Conservation (phyloP, 2,113 vertebrate genomes). For the Orycteropus afer region DNA sequence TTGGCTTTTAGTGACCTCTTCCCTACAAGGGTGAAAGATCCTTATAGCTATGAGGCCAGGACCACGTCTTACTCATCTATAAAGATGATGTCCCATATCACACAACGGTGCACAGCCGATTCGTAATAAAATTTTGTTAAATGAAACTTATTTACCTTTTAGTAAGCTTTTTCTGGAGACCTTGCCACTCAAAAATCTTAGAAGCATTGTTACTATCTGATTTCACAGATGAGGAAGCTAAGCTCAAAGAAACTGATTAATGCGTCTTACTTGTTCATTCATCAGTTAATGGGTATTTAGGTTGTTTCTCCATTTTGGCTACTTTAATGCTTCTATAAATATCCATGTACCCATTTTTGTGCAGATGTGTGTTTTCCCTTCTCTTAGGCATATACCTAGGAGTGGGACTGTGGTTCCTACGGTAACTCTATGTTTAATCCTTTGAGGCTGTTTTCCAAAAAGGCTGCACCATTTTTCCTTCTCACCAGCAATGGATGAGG, state of each 20-base stretch:
- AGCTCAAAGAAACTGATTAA: neutral
- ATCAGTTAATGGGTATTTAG: neutral
- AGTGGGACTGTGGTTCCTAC: accelerated
- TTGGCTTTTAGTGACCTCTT: neutral
- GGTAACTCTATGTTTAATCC: neutral
- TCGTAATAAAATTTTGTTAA: neutral
- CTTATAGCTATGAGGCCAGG: neutral
- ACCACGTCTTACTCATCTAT: neutral
- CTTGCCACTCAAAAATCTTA: neutral
- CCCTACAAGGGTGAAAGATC: neutral
- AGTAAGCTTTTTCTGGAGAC: neutral
- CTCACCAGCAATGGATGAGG: neutral
- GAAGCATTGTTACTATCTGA: neutral
- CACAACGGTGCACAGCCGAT: neutral
- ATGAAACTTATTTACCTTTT: constrained; percentile 6
- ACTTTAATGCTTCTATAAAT: neutral
- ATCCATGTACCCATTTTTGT: neutral
- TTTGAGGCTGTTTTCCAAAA: neutral
- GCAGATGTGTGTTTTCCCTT: neutral
- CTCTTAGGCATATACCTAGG: neutral
- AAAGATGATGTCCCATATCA: neutral
- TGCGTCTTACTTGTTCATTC: neutral
- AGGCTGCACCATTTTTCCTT: neutral
- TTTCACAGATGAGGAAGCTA: neutral
- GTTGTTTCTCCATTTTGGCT: neutral